Evolutionary conservation across 2,113 vertebrate species (phyloP).

Genomic region (Alethe castanea): DNA sequence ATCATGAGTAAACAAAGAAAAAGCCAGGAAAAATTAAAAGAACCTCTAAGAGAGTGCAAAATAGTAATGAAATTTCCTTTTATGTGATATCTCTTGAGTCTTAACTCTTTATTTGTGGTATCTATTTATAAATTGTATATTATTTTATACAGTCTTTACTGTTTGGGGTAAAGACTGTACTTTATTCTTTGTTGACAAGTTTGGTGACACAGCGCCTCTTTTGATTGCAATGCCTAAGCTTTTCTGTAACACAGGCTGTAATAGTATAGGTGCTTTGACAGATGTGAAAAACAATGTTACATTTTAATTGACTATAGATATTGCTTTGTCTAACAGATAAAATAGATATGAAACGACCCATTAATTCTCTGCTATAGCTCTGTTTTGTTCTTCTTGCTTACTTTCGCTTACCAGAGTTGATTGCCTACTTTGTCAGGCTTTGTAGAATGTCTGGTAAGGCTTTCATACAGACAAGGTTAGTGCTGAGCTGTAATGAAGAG

Average conservation of each 20-base stretch:
- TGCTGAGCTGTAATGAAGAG: neutral
- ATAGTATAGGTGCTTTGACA: neutral
- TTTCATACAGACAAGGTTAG: neutral
- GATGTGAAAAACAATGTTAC: neutral
- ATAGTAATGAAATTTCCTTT: neutral
- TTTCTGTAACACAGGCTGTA: neutral
- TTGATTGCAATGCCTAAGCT: neutral
- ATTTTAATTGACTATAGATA: neutral
- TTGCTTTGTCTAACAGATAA: neutral
- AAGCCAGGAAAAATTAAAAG: neutral
- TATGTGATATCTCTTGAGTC: neutral
- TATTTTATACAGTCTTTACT: no score
- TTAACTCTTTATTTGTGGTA: neutral
- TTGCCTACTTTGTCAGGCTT: neutral
- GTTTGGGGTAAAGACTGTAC: neutral
- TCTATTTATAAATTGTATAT: neutral
- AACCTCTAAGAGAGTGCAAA: neutral
- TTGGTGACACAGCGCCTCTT: neutral
- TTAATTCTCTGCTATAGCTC: neutral
- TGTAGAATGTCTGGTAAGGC: neutral
- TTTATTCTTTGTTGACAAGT: neutral
- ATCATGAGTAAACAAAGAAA: neutral
- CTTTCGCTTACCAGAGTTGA: neutral
- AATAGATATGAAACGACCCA: neutral
- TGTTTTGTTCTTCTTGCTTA: neutral